Conservation (phyloP, 2,113 vertebrate species). For the Lepidothrix coronata region DNA sequence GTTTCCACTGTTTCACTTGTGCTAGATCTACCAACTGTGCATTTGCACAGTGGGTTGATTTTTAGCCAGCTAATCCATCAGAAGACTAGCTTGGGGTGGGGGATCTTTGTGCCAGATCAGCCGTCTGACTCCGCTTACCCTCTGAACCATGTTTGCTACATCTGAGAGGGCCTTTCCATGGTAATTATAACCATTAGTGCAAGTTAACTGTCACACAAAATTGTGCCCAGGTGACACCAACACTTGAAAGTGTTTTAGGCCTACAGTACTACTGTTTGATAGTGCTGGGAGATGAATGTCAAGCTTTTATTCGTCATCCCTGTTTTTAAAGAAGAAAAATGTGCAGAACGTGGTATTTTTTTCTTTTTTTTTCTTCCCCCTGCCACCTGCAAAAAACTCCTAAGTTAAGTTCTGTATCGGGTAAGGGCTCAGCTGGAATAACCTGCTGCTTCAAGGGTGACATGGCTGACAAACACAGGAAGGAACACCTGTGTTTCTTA, state of each 20-base stretch:
- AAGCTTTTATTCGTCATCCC: not conserved
- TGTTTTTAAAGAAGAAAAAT: not conserved
- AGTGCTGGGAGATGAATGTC: not conserved
- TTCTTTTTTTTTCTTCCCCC: not conserved
- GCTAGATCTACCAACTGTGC: not conserved
- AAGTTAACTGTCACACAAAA: not conserved
- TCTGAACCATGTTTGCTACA: not conserved
- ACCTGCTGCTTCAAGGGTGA: not conserved
- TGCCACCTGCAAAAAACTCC: not conserved
- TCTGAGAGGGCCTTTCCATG: not conserved
- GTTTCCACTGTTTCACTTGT: not conserved
- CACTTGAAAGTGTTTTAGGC: not conserved
- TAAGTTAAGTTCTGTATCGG: not conserved
- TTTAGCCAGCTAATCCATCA: not conserved
- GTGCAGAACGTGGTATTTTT: not conserved
- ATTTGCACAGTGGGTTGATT: not conserved
- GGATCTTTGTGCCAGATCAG: not conserved
- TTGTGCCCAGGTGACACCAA: not conserved
- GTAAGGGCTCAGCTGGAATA: slow-evolving; percentile 3
- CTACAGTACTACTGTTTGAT: not conserved
- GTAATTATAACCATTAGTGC: not conserved
- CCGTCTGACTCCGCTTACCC: not conserved
- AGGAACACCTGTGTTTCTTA: not conserved
- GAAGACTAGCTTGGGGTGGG: not conserved
- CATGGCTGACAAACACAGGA: not conserved